These are phyloP conservation scores for Eupithecia inturbata DNA, from an alignment of 2,888 invertebrate genomes.

Conservation along the genomic window DNA sequence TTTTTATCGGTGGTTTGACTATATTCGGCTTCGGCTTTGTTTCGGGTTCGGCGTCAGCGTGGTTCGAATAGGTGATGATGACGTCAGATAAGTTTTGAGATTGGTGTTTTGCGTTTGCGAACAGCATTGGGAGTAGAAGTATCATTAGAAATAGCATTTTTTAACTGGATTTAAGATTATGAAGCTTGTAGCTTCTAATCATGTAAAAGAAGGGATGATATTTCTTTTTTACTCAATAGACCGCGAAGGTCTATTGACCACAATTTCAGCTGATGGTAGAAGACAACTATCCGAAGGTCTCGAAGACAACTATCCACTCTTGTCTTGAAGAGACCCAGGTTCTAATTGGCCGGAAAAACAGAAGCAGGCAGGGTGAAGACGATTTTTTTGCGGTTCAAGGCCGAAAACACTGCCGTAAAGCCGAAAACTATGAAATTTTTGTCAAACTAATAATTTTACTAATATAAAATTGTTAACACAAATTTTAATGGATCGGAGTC, in stretches of 20 bases:
- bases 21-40: conserved; percentile 4
- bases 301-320: no score
- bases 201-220: no score
- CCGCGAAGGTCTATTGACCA: no score
- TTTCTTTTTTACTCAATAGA: no score
- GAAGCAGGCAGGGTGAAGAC: background rate
- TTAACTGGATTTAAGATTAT: background rate
- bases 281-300: no score
- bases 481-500: no score
- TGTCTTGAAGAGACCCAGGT: no score
- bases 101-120: conserved; percentile 36
- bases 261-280: no score
- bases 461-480: background rate
- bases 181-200: no score
- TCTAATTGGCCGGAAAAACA: no score
- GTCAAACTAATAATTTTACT: background rate
- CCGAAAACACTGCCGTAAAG: background rate
- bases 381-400: background rate
- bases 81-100: conserved; percentile 54
- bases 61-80: conserved; percentile 56
- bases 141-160: conserved; percentile 33
- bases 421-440: background rate
- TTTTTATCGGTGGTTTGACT: background rate
- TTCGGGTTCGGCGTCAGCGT: conserved; percentile 50
- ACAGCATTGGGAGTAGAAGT: conserved; percentile 37